These are phyloP conservation scores for Magallana ariakensis DNA, from an alignment of 1,140 invertebrate genomes.

Conservation along the genomic window DNA sequence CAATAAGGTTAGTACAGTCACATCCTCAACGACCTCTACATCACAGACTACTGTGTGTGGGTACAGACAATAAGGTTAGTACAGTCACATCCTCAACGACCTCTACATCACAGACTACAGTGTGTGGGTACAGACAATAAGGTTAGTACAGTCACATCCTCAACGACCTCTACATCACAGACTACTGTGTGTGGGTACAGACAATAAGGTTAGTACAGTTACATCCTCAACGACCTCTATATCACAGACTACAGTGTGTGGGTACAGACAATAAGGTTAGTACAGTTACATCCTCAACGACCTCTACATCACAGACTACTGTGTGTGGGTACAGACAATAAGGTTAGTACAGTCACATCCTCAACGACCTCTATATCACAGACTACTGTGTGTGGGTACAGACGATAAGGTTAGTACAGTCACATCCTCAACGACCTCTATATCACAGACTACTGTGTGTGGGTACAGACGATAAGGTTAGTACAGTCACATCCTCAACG, in stretches of 20 bases:
- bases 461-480: slow-evolving; percentile 86
- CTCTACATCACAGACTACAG: slow-evolving; percentile 94
- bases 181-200: slow-evolving; percentile 93
- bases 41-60: slow-evolving; percentile 93
- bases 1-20: slow-evolving; percentile 84
- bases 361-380: slow-evolving; percentile 93
- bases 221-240: slow-evolving; percentile 92
- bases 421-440: slow-evolving; percentile 94
- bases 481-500: slow-evolving; percentile 91
- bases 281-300: slow-evolving; percentile 91
- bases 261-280: slow-evolving; percentile 85
- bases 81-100: slow-evolving; percentile 91
- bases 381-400: slow-evolving; percentile 94
- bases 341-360: slow-evolving; percentile 85
- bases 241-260: slow-evolving; percentile 93
- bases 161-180: slow-evolving; percentile 93
- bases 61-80: slow-evolving; percentile 85
- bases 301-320: slow-evolving; percentile 92
- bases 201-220: slow-evolving; percentile 83
- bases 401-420: slow-evolving; percentile 82
- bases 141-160: slow-evolving; percentile 87
- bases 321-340: slow-evolving; percentile 90
- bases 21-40: slow-evolving; percentile 92
- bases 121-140: slow-evolving; percentile 89
- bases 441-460: slow-evolving; percentile 92